A percentile compares a stretch with the other conserved stretches of the same genome.
These are phyloP conservation scores for Venustoraphidia nigricollis DNA, from an alignment of 2,888 invertebrate species.

Conservation along the genomic window DNA sequence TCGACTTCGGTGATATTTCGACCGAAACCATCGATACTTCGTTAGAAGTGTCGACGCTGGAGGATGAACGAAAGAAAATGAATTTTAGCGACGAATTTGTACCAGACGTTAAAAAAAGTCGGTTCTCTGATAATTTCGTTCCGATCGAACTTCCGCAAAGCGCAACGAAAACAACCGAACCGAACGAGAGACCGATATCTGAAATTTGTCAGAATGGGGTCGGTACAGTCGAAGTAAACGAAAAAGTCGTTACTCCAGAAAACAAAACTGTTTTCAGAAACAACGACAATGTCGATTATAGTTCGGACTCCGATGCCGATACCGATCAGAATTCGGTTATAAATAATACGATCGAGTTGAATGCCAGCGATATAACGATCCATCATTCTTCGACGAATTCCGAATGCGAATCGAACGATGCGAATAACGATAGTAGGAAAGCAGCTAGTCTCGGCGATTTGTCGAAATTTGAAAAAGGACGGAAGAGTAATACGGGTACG, in stretches of 20 bases:
- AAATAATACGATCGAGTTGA: constrained; percentile 53
- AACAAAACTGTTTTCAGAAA: constrained; percentile 3
- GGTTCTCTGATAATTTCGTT: too few relatives aligned
- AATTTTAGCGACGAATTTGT: constrained; percentile 22
- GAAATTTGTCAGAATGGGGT: too few relatives aligned
- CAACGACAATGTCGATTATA: constrained; percentile 22
- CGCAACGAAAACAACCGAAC: too few relatives aligned
- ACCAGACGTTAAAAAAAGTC: too few relatives aligned
- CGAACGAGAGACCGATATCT: too few relatives aligned
- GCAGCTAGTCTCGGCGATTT: constrained; percentile 68
- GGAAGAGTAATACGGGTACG: constrained; percentile 32
- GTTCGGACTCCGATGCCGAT: constrained; percentile 35
- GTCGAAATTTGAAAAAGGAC: constrained; percentile 44
- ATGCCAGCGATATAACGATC: constrained; percentile 58
- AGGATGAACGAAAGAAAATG: constrained; percentile 6
- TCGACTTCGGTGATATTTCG: neutral
- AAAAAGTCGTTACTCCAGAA: neutral
- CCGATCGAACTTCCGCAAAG: too few relatives aligned
- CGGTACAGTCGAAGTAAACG: too few relatives aligned
- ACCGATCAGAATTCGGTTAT: constrained; percentile 26
- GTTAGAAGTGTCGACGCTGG: constrained; percentile 1
- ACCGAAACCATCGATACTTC: constrained; percentile 6
- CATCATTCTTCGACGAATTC: constrained; percentile 48
- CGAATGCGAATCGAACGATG: constrained; percentile 33
- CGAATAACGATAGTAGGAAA: constrained; percentile 48